These are phyloP conservation scores for Paratilapia polleni DNA, from an alignment of 2,113 vertebrate species.

Conservation along the genomic window DNA sequence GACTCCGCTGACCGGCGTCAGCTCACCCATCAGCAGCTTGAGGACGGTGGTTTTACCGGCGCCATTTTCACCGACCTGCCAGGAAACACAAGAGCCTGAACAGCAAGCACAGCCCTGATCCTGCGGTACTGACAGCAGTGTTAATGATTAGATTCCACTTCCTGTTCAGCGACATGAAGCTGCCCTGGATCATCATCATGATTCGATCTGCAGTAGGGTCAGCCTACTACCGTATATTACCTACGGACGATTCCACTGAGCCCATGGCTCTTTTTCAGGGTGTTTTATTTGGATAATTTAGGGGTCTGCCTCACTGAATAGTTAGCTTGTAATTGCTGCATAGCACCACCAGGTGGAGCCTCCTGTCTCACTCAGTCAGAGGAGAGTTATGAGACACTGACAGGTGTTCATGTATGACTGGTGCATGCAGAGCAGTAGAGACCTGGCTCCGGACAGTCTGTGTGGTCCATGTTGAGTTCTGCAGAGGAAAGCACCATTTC, in stretches of 20 bases:
- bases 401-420: neutral
- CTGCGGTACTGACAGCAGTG: neutral
- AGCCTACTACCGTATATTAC: too few relatives aligned
- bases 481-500: neutral
- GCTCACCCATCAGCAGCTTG: constrained; percentile 95
- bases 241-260: too few relatives aligned
- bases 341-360: neutral
- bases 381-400: rapidly evolving
- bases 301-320: neutral
- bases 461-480: too few relatives aligned
- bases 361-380: neutral
- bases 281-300: neutral
- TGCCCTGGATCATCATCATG: neutral
- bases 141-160: too few relatives aligned
- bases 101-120: neutral
- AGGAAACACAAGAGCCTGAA: neutral
- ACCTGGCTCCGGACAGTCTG: neutral
- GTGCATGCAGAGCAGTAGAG: neutral
- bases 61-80: constrained; percentile 95
- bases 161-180: neutral
- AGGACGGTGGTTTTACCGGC: constrained; percentile 95
- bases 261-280: neutral
- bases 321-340: neutral
- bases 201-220: neutral
- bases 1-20: constrained; percentile 88